A percentile compares a stretch with the other conserved stretches of the same genome.
phyloP scores from a whole-genome alignment of 2,797 vertebrate species.

The Rhinatrema bivittatum region DNA sequence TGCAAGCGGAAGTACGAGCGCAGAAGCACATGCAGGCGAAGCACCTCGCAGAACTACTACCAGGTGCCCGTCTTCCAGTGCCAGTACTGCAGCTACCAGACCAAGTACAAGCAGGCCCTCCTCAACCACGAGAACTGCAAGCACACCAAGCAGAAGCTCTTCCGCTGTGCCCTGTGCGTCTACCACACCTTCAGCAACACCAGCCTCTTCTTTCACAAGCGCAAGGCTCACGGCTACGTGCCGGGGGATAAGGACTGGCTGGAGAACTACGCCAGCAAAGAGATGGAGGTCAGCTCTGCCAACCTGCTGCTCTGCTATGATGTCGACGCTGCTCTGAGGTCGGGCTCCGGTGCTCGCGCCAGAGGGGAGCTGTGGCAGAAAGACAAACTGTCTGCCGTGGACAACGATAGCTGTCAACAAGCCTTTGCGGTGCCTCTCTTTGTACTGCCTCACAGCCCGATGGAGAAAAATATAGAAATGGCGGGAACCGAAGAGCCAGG shows the following conservation, averaged over 20 bases:
- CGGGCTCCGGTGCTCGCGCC: neutral
- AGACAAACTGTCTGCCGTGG: slow-evolving; percentile 6
- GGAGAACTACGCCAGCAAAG: slow-evolving; percentile 70
- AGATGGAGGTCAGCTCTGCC: slow-evolving; percentile 56
- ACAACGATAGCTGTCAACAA: slow-evolving; percentile 16
- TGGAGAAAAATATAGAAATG: accelerated
- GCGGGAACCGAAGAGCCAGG: neutral
- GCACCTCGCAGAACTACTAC: slow-evolving; percentile 63
- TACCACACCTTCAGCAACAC: slow-evolving; percentile 89
- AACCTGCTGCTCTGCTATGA: slow-evolving; percentile 47
- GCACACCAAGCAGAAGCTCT: slow-evolving; percentile 83
- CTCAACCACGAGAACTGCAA: slow-evolving; percentile 95
- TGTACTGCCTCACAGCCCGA: accelerated
- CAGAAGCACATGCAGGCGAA: slow-evolving; percentile 86
- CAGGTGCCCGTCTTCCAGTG: slow-evolving; percentile 68
- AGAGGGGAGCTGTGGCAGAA: slow-evolving; percentile 14
- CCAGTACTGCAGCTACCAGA: slow-evolving; percentile 84
- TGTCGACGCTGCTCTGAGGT: neutral
- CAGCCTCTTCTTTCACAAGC: slow-evolving; percentile 93
- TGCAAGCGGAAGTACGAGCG: slow-evolving; percentile 91
- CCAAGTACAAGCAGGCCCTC: slow-evolving; percentile 82
- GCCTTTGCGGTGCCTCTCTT: neutral
- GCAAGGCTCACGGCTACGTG: slow-evolving; percentile 82
- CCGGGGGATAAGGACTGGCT: slow-evolving; percentile 87
- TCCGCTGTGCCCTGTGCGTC: slow-evolving; percentile 78